Base-by-base conservation (phyloP, 1,140 invertebrate genomes). In the Orchesella cincta region DNA sequence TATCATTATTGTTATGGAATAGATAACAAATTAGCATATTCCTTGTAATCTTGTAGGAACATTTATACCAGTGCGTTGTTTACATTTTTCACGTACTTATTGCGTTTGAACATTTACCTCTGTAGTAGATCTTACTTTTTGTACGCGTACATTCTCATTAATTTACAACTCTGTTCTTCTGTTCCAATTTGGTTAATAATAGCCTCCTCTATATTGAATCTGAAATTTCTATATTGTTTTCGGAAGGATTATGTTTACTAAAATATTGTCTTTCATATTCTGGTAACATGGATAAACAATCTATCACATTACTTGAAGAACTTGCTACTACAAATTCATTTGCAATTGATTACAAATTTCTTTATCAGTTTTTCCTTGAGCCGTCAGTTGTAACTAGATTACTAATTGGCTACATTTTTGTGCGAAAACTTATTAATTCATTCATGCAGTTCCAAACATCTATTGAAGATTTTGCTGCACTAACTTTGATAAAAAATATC, bases 391-490 rank as follows among this genome's bases (percentile, higher is more conserved):
- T n/a, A n/a, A n/a, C n/a, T n/a, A n/a, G n/a, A n/a, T n/a, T n/a
- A n/a, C n/a, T n/a, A n/a, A n/a, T n/a, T 31, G 62, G 2, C n/a
- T 67, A 12, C 3, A 29, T 67, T 33, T 33, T 67, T 67, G 12
- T 29, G 29, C 62, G 29, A 33, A 67, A 67, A 29, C n/a, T 31
- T 5, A 33, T 67, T 5, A 33, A 2, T 67, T 67, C 62, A 67
- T 67, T 67, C 26, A 67, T 31, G 3, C 8, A 5, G 29, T 67
- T 67, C 62, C 62, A 67, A 31, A 67, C 62, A 33, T 67, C 62
- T 8, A 29, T 23, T 3, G 62, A 67, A 29, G 3, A 12, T 67
- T 29, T 67, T 29, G 33, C 28, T 31, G 29, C 33, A 14, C 12
- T 31, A 29, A 67, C 5, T 33, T 67, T 67, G 8, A 8, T n/a